Evolutionary conservation across 2,113 vertebrate genomes (phyloP), one percentile per base, ranked within the genome.

Genomic region (Megatriorchis doriae): DNA sequence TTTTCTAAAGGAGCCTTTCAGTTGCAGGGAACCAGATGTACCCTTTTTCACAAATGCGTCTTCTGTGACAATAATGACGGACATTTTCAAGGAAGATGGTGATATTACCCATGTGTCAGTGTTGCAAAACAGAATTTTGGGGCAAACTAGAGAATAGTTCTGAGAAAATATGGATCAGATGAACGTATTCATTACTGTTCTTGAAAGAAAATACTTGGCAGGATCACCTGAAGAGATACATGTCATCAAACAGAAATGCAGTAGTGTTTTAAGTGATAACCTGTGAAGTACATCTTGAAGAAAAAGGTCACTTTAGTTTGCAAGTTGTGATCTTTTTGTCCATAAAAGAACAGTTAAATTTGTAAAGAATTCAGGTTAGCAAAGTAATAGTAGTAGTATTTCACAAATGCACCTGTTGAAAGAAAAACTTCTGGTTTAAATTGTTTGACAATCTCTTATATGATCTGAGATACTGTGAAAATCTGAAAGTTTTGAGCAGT

Each of bases 11-110:
- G 36, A 94, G 48, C 89, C 87, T 96, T 95, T 96, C 82, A 70
- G 79, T 80, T n/a, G 6, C 90, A 72, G 88, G 93, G 88, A 97
- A 93, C 86, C 93, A 95, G 73, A 80, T 93, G 91, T 96, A 82
- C 59, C 61, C 55, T 91, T 94, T 91, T 67, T 94, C 65, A 86
- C 73, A 90, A 92, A 92, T 71, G 48, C 27, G 27, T 84, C 79
- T 95, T 96, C 89, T 84, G 66, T 81, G 81, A 21, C 36, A 38
- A 50, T 88, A 86, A 80, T 38, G 45, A 90, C 1, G 17, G 65
- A 78, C 55, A 62, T 53, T 80, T 92, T 82, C 53, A 59, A 62
- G 58, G 75, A 63, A 83, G 34, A 15, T 10, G 2, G 3, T 68
- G 43, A 21, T 79, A 18, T 61, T 72, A 31, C 13, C 26, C 43